Conservation (phyloP, 1,140 invertebrate genomes). For the Chironomus tepperi region DNA sequence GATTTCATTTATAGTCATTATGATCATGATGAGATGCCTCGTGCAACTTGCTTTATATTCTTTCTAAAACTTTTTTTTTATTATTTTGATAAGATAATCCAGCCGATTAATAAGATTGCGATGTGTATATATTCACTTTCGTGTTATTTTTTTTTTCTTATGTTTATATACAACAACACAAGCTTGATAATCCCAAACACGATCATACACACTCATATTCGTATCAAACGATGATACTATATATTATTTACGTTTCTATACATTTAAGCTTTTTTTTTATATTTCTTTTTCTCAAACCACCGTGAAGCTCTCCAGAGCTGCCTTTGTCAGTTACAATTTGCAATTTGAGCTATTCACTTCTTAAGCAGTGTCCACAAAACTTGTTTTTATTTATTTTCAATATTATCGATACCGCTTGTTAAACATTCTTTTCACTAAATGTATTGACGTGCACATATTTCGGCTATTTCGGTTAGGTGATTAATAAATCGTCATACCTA, state of each 20-base stretch:
- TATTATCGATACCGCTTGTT: too few species aligned
- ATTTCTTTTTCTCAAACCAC: neutral
- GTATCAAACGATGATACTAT: neutral
- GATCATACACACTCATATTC: too few species aligned
- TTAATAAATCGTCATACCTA: neutral
- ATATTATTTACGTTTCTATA: neutral
- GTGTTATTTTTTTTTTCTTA: too few species aligned
- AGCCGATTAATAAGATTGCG: neutral
- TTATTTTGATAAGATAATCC: constrained; percentile 13
- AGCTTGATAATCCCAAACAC: too few species aligned
- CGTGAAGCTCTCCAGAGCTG: neutral
- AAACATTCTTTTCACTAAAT: too few species aligned
- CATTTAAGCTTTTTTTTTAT: neutral
- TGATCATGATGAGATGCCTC: too few species aligned
- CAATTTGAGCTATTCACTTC: constrained; percentile 8
- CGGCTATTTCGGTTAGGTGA: neutral
- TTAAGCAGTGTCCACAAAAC: neutral
- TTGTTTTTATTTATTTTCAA: too few species aligned
- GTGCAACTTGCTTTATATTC: too few species aligned
- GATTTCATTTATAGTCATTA: too few species aligned
- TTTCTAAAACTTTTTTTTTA: neutral
- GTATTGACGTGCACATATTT: neutral
- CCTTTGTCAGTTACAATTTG: constrained; percentile 1
- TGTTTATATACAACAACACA: too few species aligned
- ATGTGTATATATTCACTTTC: too few species aligned